These are phyloP conservation scores for Tapera naevia DNA, from an alignment of 2,797 vertebrate species.

Conservation along the genomic window DNA sequence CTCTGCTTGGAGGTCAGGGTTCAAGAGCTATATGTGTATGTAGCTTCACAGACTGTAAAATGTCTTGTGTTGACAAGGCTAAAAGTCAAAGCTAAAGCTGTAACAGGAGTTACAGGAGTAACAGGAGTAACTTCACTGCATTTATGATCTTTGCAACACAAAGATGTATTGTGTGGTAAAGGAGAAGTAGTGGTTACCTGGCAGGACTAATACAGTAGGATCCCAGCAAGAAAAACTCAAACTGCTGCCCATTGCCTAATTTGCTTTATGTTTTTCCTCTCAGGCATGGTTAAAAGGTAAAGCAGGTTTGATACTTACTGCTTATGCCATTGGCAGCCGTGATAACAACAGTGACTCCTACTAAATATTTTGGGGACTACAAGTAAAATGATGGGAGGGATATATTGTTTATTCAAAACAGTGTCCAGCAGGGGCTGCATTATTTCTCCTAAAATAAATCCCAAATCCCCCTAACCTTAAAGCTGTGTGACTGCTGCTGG, in stretches of 20 bases:
- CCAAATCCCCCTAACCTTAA: neutral
- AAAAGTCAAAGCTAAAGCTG: neutral
- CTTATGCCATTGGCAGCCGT: neutral
- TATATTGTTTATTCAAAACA: neutral
- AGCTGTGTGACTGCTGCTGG: neutral
- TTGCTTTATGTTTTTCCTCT: neutral
- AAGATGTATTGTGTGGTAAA: neutral
- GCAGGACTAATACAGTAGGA: neutral
- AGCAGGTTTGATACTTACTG: neutral
- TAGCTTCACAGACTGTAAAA: rapidly evolving
- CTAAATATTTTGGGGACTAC: neutral
- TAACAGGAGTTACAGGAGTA: too few relatives aligned
- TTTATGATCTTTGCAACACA: neutral
- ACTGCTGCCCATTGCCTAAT: neutral
- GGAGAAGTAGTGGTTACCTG: neutral
- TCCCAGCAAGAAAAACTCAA: neutral
- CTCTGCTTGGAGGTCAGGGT: neutral
- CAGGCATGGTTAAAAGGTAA: neutral
- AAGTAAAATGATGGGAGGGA: neutral
- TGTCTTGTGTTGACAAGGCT: neutral
- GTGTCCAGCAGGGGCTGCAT: neutral
- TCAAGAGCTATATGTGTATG: rapidly evolving
- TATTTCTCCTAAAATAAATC: neutral
- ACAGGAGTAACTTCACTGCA: neutral
- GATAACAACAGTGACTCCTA: neutral